Base-by-base conservation (phyloP, 2,113 vertebrate genomes). In the Fulica atra region DNA sequence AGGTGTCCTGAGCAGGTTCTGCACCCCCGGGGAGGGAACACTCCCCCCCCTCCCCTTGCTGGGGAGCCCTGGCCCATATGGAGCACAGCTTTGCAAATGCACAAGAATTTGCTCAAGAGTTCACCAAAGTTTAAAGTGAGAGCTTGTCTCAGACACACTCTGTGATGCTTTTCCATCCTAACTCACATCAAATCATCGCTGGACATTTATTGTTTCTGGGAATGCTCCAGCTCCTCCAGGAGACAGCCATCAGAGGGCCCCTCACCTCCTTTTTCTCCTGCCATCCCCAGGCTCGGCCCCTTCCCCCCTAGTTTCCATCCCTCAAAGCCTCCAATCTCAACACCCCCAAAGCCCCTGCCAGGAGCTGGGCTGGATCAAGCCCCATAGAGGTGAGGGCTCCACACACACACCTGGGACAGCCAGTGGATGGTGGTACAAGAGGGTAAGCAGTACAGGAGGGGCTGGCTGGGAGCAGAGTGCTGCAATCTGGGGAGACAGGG, bases 121-220 rank as follows among this genome's bases (percentile, higher is more conserved):
- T 96, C 94, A 92, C 83, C 1, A 3, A 71, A 85, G 85, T 93
- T 86, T 87, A n/a, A 87, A 93, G 73, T 4, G 57, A 91, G 68
- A 90, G 71, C 91, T 94, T 51, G 44, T 92, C 95, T 96, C 88
- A 93, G 95, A 85, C 2, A 4, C 86, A 82, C 84, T 90, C 59
- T 84, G 76, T 91, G 97, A 95, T 95, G 88, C 95, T 96, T 92
- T 94, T 96, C 89, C 93, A 95, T 92, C 93, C 59, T 82, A 93
- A 76, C 93, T 92, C 66, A 3, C 90, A 95, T 96, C 94, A 96
- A 94, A 94, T 93, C 66, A 91, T 95, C 2, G 0, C 86, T 57
- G 92, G 91, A 97, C 89, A 95, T 97, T 97, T 97, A 96, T 97
- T 96, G 90, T 94, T 96, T 96, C 97, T 97, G 96, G 95, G 93